Evolutionary conservation across 2,113 vertebrate species (phyloP).

Genomic region (Myrmecophaga tridactyla): DNA sequence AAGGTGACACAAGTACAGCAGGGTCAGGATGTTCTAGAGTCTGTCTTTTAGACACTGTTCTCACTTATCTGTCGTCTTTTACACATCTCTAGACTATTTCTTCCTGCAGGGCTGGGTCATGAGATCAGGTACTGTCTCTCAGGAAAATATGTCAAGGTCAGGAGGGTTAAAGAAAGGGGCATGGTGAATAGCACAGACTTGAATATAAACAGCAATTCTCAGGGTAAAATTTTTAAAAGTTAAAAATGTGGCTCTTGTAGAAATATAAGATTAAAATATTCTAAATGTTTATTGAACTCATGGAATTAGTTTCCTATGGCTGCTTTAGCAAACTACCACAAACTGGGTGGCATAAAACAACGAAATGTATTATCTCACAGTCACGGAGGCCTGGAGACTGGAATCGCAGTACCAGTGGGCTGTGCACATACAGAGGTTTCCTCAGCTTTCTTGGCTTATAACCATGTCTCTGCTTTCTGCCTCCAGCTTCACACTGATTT

Average conservation of each 20-base stretch:
- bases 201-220: not conserved
- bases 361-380: not conserved
- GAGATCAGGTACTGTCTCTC: not conserved
- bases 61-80: accelerated
- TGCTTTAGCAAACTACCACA: not conserved
- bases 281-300: not conserved
- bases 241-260: not conserved
- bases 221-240: not conserved
- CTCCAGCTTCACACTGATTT: not conserved
- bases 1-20: accelerated
- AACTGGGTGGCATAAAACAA: not conserved
- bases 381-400: not conserved
- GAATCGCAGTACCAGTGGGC: not conserved
- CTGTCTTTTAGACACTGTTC: not conserved
- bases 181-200: not conserved
- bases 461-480: not conserved
- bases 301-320: not conserved
- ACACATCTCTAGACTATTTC: not conserved
- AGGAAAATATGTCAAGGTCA: not conserved
- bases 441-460: too few relatives aligned
- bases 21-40: not conserved
- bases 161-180: not conserved
- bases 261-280: not conserved
- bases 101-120: not conserved
- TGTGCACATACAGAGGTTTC: too few relatives aligned